Evolutionary conservation across 2,113 vertebrate genomes (phyloP), one percentile per base, ranked within the genome.

Genomic region (Tinamus guttatus): DNA sequence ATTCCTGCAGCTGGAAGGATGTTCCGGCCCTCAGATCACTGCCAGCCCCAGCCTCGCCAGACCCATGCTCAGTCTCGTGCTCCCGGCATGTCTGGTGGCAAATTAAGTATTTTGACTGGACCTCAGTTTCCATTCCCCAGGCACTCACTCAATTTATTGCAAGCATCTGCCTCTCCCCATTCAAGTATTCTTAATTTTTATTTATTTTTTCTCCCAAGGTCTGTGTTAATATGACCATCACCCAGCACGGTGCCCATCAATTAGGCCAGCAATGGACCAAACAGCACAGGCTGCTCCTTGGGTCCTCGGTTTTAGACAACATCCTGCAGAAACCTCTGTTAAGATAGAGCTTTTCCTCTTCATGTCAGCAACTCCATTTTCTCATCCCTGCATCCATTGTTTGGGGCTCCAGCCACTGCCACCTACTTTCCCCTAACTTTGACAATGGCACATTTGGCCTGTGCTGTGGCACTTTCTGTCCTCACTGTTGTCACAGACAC

Each of bases 361-460:
- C 13, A 16, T 5, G 8, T 78, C 54, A 78, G 13, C 27, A 59
- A 45, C 27, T 67, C 49, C 25, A 18, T 20, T 78, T 59, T 77
- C 27, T 75, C 27, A 78, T 87, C 41, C 27, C 65, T 30, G 13
- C 20, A 49, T 16, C 30, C 13, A 56, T 67, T 81, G 11, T 58
- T 43, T 74, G 47, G 18, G n/a, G 13, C 27, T 32, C 71, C 38
- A 75, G 2, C 30, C 52, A 24, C 84, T 59, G 30, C 30, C 28
- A 11, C 60, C 70, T 70, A 13, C 40, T 94, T 89, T 78, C 78
- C 45, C 49, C n/a, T 68, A 49, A 27, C 69, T 93, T 77, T 75
- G 60, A 70, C 54, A 59, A 67, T 49, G 24, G 18, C 41, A 5
- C 30, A 9, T 70, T 89, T 86, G 28, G 27, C 69, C n/a, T 1